These are phyloP conservation scores for Alosa sapidissima DNA, from an alignment of 2,797 vertebrate species.

Conservation along the genomic window DNA sequence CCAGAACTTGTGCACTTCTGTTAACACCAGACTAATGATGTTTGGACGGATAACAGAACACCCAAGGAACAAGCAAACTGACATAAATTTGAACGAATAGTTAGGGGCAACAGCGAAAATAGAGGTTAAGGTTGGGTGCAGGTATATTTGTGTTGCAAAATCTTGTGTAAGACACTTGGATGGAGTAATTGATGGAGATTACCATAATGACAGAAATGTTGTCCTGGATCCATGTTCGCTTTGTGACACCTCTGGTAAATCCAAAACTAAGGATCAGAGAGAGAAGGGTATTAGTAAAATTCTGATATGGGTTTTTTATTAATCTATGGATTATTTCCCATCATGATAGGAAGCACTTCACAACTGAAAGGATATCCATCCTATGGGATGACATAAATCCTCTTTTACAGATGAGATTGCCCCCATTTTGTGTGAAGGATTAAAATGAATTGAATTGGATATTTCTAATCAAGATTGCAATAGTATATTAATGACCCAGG, in stretches of 20 bases:
- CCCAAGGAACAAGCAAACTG: too few relatives aligned
- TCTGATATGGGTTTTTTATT: background rate
- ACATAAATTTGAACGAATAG: too few relatives aligned
- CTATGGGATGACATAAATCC: conserved; percentile 6
- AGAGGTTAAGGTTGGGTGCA: background rate
- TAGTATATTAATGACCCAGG: background rate
- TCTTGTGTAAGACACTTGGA: background rate
- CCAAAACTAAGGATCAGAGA: background rate
- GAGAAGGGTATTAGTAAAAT: background rate
- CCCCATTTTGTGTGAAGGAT: background rate
- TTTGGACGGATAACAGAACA: too few relatives aligned
- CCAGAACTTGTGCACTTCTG: too few relatives aligned
- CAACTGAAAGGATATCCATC: conserved; percentile 4
- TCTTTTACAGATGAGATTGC: conserved; percentile 7
- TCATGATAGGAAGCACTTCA: background rate
- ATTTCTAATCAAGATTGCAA: background rate
- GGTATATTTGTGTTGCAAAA: background rate
- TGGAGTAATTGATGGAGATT: background rate
- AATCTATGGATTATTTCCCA: conserved; percentile 9
- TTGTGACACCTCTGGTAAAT: background rate
- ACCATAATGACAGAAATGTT: background rate
- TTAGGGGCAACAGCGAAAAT: too few relatives aligned
- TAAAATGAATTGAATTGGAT: background rate
- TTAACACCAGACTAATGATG: too few relatives aligned
- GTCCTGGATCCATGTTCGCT: background rate